Evolutionary conservation across 2,113 vertebrate species (phyloP).

Genomic region (Bubo bubo): DNA sequence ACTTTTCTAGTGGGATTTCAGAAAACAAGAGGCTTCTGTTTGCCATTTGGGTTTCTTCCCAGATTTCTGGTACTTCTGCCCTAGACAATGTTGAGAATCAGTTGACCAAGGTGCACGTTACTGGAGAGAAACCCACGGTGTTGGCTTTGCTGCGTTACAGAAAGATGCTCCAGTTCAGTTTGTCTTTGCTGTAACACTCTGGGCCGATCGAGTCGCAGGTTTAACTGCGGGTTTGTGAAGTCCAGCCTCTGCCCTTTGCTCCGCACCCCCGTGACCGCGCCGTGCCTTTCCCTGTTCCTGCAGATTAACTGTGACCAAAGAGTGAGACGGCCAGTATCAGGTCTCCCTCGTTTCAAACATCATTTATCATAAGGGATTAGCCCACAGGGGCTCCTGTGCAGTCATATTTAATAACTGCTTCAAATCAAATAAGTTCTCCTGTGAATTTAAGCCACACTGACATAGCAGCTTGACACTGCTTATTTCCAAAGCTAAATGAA

Average conservation of each 20-base stretch:
- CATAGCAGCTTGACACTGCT: not conserved
- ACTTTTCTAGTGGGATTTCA: not conserved
- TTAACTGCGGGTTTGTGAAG: not conserved
- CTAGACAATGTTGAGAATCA: fast-evolving
- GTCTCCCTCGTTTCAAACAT: constrained; percentile 13
- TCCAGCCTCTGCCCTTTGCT: not conserved
- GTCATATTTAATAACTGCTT: constrained; percentile 18
- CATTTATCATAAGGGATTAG: not conserved
- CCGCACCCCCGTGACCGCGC: not conserved
- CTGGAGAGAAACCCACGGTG: fast-evolving
- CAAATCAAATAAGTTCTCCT: not conserved
- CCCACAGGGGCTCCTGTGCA: not conserved
- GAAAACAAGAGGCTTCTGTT: not conserved
- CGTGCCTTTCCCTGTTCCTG: not conserved
- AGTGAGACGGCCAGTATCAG: fast-evolving
- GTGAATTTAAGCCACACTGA: not conserved
- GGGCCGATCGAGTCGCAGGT: not conserved
- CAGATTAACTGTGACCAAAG: not conserved
- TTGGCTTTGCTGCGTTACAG: fast-evolving
- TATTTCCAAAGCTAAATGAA: not conserved
- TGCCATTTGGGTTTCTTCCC: not conserved
- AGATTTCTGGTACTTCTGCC: not conserved
- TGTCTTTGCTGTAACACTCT: fast-evolving
- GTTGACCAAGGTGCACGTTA: fast-evolving
- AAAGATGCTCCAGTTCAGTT: not conserved